phyloP scores from a whole-genome alignment of 2,888 invertebrate genomes.

The Mesorhabditis spiculigera region DNA sequence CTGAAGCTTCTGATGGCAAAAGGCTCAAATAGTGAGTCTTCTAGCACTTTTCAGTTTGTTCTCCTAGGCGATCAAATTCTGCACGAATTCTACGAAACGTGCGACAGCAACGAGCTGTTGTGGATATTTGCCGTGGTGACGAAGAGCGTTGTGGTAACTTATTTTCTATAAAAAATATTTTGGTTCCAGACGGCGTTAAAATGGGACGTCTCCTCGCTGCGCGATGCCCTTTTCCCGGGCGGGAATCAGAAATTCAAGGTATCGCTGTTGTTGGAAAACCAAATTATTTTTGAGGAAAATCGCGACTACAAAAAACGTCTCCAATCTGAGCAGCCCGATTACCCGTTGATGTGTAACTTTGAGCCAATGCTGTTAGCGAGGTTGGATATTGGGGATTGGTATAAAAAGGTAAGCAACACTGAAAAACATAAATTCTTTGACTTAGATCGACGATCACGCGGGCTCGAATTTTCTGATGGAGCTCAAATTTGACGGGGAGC shows the following conservation, averaged over 20 bases:
- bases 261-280: no score
- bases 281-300: neutral
- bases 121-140: neutral
- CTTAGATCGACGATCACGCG: neutral
- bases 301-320: neutral
- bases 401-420: neutral
- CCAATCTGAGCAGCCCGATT: neutral
- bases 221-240: neutral
- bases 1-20: neutral
- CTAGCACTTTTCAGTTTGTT: neutral
- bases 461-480: slow-evolving; percentile 1
- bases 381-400: neutral
- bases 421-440: neutral
- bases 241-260: slow-evolving; percentile 1
- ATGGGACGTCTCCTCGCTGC: neutral
- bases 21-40: neutral
- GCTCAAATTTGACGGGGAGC: slow-evolving; percentile 3
- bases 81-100: neutral
- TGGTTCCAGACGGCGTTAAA: neutral
- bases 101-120: neutral
- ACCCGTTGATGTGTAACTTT: neutral
- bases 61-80: neutral
- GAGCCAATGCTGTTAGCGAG: neutral
- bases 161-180: no score
- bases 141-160: neutral